A percentile compares a stretch with the other conserved stretches of the same genome.
phyloP scores from a whole-genome alignment of 2,888 invertebrate species.

The Spodoptera picta region DNA sequence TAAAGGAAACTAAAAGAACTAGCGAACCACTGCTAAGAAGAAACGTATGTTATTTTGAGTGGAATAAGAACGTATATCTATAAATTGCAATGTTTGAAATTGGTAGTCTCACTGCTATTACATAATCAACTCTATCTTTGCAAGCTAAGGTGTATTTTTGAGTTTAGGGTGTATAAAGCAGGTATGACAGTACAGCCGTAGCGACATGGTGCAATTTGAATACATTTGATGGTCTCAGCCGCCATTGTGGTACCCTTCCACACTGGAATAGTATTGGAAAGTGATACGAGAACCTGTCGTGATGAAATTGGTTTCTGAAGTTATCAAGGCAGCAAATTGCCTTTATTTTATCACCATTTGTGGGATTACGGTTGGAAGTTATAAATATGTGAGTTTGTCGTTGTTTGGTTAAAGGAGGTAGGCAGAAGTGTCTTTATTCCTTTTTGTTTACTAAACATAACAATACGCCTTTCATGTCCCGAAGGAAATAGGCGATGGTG shows the following conservation, averaged over 20 bases:
- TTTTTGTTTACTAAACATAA: too few species aligned
- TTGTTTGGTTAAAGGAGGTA: conserved; percentile 7
- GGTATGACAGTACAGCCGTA: conserved; percentile 75
- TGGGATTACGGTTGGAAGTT: conserved; percentile 34
- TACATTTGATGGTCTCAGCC: conserved; percentile 81
- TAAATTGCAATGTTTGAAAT: conserved; percentile 78
- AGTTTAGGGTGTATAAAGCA: conserved; percentile 64
- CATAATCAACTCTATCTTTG: conserved; percentile 51
- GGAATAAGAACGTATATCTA: conserved; percentile 86
- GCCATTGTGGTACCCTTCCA: conserved; percentile 63
- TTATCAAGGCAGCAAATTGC: conserved; percentile 64
- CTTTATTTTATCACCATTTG: conserved; percentile 48
- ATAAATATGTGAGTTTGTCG: neutral
- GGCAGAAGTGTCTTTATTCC: conserved; percentile 11
- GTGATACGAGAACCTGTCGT: conserved; percentile 71
- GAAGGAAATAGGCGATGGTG: too few species aligned
- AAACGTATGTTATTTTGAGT: conserved; percentile 86
- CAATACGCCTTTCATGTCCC: too few species aligned
- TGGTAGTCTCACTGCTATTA: conserved; percentile 53
- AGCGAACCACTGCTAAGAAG: conserved; percentile 84
- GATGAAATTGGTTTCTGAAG: conserved; percentile 78
- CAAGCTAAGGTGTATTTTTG: conserved; percentile 52
- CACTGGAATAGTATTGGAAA: conserved; percentile 77
- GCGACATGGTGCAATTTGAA: conserved; percentile 86
- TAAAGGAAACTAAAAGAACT: conserved; percentile 36